Conservation (phyloP, 2,113 vertebrate species). For the Tylochromis polylepis region DNA sequence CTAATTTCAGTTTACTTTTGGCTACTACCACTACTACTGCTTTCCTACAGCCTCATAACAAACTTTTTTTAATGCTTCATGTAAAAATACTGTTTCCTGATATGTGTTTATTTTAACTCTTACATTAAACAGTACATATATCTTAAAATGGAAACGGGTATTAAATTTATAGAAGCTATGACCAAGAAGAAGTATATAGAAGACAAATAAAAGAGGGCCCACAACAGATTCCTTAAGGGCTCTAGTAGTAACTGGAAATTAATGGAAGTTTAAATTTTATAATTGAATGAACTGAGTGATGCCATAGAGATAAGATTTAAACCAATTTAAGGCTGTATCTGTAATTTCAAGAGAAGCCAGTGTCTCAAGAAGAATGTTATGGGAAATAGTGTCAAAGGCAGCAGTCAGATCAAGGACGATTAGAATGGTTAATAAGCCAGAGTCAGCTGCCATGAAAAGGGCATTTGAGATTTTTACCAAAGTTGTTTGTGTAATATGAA, state of each 20-base stretch:
- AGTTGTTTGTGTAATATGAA: too few relatives aligned
- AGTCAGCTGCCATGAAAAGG: neutral
- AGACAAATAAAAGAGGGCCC: neutral
- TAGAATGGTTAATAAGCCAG: neutral
- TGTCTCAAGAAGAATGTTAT: neutral
- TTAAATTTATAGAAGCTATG: neutral
- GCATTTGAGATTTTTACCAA: neutral
- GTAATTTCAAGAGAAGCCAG: neutral
- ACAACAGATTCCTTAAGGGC: neutral
- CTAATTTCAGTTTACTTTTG: neutral
- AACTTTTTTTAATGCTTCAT: neutral
- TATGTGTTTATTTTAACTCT: neutral
- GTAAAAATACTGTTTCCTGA: neutral
- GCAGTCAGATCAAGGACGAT: neutral
- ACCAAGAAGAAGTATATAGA: neutral
- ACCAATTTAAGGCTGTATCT: neutral
- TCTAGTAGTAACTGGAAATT: neutral
- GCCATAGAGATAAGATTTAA: neutral
- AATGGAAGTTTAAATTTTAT: neutral
- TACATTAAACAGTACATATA: neutral
- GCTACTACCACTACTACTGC: neutral
- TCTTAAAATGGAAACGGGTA: neutral
- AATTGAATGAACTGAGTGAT: neutral
- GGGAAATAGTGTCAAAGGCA: neutral
- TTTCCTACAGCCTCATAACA: neutral